Evolutionary conservation across 35 echinoderm and acorn worm species (phyloP).

Genomic region (Ptychodera flava): DNA sequence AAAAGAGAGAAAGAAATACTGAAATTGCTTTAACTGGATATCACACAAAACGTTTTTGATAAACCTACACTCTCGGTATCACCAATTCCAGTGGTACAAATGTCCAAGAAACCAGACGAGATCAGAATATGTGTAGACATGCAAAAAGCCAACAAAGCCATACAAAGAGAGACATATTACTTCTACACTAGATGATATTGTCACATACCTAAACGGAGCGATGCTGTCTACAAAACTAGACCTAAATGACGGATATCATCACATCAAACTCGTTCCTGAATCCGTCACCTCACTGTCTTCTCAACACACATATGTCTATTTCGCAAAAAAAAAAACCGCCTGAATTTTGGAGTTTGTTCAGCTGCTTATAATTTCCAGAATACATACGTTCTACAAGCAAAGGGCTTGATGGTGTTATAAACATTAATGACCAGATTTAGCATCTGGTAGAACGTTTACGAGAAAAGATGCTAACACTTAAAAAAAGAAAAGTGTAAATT

Average conservation of each 20-base stretch:
- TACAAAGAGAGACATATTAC: conserved; percentile 41
- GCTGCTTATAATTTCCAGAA: conserved; percentile 69
- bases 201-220: conserved; percentile 41
- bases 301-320: conserved; percentile 59
- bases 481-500: conserved; percentile 36
- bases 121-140: conserved; percentile 50
- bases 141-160: conserved; percentile 28
- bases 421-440: conserved; percentile 71
- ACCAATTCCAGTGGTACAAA: conserved; percentile 21
- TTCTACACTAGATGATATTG: conserved; percentile 54
- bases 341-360: conserved; percentile 68
- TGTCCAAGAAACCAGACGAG: conserved; percentile 25
- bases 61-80: conserved; percentile 24
- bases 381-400: conserved; percentile 26
- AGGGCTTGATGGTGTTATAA: conserved; percentile 40
- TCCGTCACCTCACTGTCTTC: conserved; percentile 67
- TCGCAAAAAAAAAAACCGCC: conserved; percentile 45
- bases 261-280: conserved; percentile 47
- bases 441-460: conserved; percentile 32
- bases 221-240: conserved; percentile 48
- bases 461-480: conserved; percentile 63
- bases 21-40: too few relatives aligned
- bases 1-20: too few relatives aligned
- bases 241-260: conserved; percentile 54
- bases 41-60: conserved; percentile 33